These are phyloP conservation scores for Candoia aspera DNA, from an alignment of 2,113 vertebrate species.

Conservation along the genomic window DNA sequence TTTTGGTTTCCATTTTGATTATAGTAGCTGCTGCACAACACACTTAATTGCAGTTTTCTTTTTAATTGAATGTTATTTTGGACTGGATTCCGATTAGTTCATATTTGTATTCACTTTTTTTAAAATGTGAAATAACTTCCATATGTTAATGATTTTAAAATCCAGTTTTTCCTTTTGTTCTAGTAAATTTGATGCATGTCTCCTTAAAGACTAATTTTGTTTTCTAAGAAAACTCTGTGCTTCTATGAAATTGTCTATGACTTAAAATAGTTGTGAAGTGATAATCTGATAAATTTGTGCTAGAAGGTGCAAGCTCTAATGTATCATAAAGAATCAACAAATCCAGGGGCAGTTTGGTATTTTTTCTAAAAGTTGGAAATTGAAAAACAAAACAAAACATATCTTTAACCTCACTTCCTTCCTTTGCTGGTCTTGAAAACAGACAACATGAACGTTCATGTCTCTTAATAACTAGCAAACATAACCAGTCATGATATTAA, in stretches of 20 bases:
- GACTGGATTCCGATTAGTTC: accelerated
- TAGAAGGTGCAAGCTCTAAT: slow-evolving; percentile 23
- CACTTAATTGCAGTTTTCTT: accelerated
- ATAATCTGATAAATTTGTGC: slow-evolving; percentile 14
- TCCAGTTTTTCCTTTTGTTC: neutral
- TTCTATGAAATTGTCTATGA: slow-evolving; percentile 21
- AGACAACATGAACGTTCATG: neutral
- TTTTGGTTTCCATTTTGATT: neutral
- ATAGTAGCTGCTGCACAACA: accelerated
- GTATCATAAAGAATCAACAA: neutral
- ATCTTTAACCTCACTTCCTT: neutral
- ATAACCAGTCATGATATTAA: neutral
- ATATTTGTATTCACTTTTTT: neutral
- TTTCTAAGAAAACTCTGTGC: neutral
- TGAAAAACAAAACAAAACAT: neutral
- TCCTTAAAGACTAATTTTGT: neutral
- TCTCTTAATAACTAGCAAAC: neutral
- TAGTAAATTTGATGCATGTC: neutral
- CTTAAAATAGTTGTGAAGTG: slow-evolving; percentile 8
- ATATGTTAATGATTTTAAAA: neutral
- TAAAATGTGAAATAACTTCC: neutral
- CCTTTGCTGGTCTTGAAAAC: neutral
- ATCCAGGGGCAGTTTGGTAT: neutral
- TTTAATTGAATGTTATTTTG: neutral
- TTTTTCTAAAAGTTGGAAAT: neutral